Base-by-base conservation (phyloP, 2,113 vertebrate genomes). In the Ibidorhyncha struthersii region DNA sequence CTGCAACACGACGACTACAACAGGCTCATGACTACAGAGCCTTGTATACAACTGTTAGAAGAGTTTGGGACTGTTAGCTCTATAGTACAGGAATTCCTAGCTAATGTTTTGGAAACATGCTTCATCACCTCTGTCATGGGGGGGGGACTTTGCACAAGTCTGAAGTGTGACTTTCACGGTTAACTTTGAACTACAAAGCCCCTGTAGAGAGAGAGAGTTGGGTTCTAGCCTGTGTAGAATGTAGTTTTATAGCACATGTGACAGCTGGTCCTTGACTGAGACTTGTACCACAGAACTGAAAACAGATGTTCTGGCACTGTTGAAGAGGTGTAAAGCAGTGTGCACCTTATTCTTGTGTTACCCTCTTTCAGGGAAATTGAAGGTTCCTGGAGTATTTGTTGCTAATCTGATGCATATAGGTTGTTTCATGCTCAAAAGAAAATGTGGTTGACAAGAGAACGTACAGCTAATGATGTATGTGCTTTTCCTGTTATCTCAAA, bases 241-340 rank as follows among this genome's bases (percentile, higher is more conserved):
- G 18, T 21, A 36, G 50, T 29, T 55, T 43, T 65, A 30, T 38
- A 87, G 55, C 22, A 49, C 3, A 1, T 12, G 6, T 11, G 43
- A 15, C 12, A 59, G n/a, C 32, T 20, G 70, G 55, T 41, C 43
- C 30, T 74, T 65, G 23, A 12, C 16, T 10, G 61, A 49, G n/a
- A 17, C 9, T 63, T 38, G 34, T 38, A 21, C 47, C 59, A 7
- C 40, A 43, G 50, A 70, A 41, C 43, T 71, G 30, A n/a, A 41
- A 36, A 29, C 17, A 27, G 14, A 20, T 52, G 29, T 52, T 53
- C 61, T 73, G 61, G 41, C 14, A 8, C 55, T 47, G 29, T 14
- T 29, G 26, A 67, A 40, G 45, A 67, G 36, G 10, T 0, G 0
- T 27, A 32, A 45, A 27, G 11, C 50, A 59, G 53, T 2, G 5